These are phyloP conservation scores for Octodon degus DNA, from an alignment of 2,113 vertebrate species.

Conservation along the genomic window DNA sequence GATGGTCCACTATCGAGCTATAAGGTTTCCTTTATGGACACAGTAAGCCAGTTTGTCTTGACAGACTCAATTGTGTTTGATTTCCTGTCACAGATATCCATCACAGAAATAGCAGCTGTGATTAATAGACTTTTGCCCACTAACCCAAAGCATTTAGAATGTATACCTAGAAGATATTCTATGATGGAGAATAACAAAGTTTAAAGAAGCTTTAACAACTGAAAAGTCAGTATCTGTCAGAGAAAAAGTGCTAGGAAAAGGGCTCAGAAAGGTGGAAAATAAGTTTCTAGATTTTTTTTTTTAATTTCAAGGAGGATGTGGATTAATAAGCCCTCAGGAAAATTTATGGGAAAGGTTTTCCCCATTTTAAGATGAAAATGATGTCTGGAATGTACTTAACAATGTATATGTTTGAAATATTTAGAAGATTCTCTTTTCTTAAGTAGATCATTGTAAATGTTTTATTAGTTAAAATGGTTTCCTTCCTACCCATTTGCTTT, in stretches of 20 bases:
- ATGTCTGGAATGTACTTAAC: constrained; percentile 13
- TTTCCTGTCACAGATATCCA: constrained; percentile 75
- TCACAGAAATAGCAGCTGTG: constrained; percentile 69
- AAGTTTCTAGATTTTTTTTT: constrained; percentile 59
- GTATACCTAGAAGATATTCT: constrained; percentile 68
- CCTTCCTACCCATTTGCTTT: neutral
- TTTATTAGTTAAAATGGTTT: constrained; percentile 26
- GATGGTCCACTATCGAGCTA: constrained; percentile 50
- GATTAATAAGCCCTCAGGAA: constrained; percentile 7
- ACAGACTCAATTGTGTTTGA: constrained; percentile 73
- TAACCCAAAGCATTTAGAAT: constrained; percentile 75
- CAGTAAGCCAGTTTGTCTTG: constrained; percentile 71
- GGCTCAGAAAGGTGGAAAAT: constrained; percentile 47
- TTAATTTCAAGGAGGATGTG: constrained; percentile 56
- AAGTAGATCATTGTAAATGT: constrained; percentile 39
- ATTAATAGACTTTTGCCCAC: constrained; percentile 76
- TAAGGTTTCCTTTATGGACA: constrained; percentile 69
- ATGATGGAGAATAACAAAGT: constrained; percentile 58
- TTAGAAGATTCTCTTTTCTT: neutral
- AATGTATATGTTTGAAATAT: constrained; percentile 24
- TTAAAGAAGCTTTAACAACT: constrained; percentile 51
- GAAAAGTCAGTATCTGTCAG: constrained; percentile 62
- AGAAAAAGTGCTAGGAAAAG: constrained; percentile 25
- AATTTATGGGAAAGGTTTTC: constrained; percentile 47
- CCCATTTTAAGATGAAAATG: constrained; percentile 51